Conservation (phyloP, 2,888 invertebrate genomes). For the Micropterix aruncella region DNA sequence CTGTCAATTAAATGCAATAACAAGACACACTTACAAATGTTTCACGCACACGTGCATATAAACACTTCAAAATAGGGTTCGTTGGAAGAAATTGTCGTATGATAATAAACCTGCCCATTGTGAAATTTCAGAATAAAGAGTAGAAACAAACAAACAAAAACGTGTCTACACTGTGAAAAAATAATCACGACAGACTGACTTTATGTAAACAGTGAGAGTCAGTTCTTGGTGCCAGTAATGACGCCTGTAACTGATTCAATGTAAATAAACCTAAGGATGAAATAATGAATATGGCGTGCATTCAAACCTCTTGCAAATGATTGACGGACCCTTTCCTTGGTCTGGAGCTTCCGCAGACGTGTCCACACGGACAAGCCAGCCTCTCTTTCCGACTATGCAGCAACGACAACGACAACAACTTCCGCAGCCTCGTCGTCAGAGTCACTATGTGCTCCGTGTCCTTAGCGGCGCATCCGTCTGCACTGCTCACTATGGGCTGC, state of each 20-base stretch:
- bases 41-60: no score
- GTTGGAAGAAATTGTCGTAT: no score
- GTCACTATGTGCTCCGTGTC: not conserved
- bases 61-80: no score
- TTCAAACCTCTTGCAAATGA: not conserved
- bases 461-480: not conserved
- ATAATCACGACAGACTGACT: constrained; percentile 25
- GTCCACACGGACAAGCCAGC: constrained; percentile 40
- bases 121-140: no score
- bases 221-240: no score
- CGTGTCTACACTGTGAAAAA: constrained; percentile 32
- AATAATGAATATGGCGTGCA: not conserved
- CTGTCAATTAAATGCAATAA: no score
- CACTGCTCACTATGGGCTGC: not conserved
- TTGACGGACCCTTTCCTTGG: not conserved
- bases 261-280: constrained; percentile 4
- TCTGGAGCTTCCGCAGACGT: constrained; percentile 27
- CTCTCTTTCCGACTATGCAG: constrained; percentile 22
- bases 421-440: constrained; percentile 25
- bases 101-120: no score
- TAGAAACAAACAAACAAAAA: no score
- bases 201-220: no score
- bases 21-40: no score
- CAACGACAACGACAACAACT: constrained; percentile 40
- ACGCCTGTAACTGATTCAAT: no score